These are phyloP conservation scores for Coptodon rendalli DNA, from an alignment of 2,113 vertebrate species.

Conservation along the genomic window DNA sequence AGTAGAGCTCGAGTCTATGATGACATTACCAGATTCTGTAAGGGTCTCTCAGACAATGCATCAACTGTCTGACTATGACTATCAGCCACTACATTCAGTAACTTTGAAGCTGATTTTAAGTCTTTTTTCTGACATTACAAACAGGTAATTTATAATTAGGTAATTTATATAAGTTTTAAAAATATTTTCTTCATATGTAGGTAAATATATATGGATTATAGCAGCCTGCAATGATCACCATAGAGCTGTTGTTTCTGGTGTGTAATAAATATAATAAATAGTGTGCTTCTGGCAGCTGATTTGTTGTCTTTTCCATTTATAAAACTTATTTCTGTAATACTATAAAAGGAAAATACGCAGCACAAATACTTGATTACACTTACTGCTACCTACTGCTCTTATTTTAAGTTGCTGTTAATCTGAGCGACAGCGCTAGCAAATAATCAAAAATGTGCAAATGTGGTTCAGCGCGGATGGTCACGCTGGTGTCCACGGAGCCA, in stretches of 20 bases:
- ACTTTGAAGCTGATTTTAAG: neutral
- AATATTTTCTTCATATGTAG: neutral
- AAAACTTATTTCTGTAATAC: neutral
- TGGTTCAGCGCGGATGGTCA: neutral
- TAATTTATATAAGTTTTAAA: neutral
- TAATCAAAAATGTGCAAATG: neutral
- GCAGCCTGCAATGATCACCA: accelerated
- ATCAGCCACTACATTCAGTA: neutral
- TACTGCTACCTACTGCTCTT: neutral
- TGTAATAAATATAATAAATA: neutral
- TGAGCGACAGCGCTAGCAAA: neutral
- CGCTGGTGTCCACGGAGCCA: neutral
- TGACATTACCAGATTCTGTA: neutral
- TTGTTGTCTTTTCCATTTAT: neutral
- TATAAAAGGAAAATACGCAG: neutral
- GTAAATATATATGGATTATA: neutral
- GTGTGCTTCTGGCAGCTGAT: neutral
- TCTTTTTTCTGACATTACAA: neutral
- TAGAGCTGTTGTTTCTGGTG: neutral
- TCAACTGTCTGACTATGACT: neutral
- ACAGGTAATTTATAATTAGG: neutral
- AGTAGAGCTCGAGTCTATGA: neutral
- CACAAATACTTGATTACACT: neutral
- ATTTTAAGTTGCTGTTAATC: neutral
- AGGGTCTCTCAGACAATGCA: neutral